phyloP scores from a whole-genome alignment of 2,113 vertebrate species.

The Cavia aperea region DNA sequence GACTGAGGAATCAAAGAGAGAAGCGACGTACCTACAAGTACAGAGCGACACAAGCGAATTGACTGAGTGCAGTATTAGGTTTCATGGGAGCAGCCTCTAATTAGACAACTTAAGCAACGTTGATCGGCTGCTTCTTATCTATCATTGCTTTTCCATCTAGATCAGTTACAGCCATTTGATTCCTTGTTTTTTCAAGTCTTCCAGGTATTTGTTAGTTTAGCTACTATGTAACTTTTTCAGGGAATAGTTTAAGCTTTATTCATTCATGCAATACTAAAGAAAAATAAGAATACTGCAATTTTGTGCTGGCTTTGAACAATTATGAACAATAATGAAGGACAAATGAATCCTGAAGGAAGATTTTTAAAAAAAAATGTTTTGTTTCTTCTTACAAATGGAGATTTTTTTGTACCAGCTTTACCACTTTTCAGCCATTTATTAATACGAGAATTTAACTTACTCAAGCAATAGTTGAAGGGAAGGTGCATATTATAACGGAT shows the following conservation, averaged over 20 bases:
- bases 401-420: constrained; percentile 97
- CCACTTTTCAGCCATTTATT: constrained; percentile 94
- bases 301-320: constrained; percentile 86
- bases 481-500: constrained; percentile 94
- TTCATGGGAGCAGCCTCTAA: constrained; percentile 82
- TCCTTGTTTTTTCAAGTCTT: constrained; percentile 90
- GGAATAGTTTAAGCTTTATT: constrained; percentile 92
- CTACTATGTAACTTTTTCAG: constrained; percentile 88
- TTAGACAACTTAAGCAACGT: constrained; percentile 77
- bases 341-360: constrained; percentile 84
- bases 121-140: constrained; percentile 80
- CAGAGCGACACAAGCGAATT: constrained; percentile 73
- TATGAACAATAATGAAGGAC: constrained; percentile 87
- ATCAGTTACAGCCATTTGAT: constrained; percentile 86
- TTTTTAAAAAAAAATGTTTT: constrained; percentile 83
- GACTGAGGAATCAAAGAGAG: constrained; percentile 82
- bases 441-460: constrained; percentile 93
- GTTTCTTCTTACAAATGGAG: constrained; percentile 89
- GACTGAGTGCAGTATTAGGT: constrained; percentile 85
- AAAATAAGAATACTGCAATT: constrained; percentile 84
- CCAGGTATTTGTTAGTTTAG: constrained; percentile 88
- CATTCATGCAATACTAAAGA: constrained; percentile 91
- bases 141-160: constrained; percentile 84
- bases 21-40: constrained; percentile 78
- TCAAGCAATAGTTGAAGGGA: constrained; percentile 93